These are phyloP conservation scores for Corythornis vintsioides DNA, from an alignment of 2,113 vertebrate species.

Conservation along the genomic window DNA sequence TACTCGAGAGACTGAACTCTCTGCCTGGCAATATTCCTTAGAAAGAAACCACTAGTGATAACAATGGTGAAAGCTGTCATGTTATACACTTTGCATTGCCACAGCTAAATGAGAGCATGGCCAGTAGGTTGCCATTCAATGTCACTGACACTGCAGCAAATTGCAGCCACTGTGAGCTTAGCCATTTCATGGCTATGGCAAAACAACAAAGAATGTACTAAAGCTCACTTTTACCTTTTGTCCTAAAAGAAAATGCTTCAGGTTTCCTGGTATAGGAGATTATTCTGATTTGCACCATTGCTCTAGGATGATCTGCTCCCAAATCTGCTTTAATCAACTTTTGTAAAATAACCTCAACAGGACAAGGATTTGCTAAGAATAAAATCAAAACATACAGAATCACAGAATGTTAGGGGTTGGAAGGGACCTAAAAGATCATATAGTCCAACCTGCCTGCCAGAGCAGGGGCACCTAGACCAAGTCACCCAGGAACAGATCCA, in stretches of 20 bases:
- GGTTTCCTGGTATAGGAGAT: neutral
- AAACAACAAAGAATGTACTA: neutral
- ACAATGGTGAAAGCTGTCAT: neutral
- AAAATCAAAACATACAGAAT: neutral
- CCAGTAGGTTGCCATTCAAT: neutral
- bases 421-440: no score
- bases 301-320: neutral
- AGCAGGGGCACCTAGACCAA: no score
- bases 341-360: neutral
- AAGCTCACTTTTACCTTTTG: neutral
- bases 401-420: no score
- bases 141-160: neutral
- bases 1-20: neutral
- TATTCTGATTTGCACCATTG: neutral
- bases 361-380: neutral
- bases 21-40: neutral
- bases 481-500: no score
- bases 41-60: neutral
- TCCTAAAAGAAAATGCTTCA: neutral
- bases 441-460: no score
- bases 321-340: neutral
- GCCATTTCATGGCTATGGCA: neutral
- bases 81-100: neutral
- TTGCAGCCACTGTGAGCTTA: neutral
- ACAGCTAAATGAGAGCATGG: neutral